A percentile compares a stretch with the other conserved stretches of the same genome.
Conservation (phyloP, 37 sponge, comb jelly and placozoan genomes). For the Diacarnus erythraeanus region DNA sequence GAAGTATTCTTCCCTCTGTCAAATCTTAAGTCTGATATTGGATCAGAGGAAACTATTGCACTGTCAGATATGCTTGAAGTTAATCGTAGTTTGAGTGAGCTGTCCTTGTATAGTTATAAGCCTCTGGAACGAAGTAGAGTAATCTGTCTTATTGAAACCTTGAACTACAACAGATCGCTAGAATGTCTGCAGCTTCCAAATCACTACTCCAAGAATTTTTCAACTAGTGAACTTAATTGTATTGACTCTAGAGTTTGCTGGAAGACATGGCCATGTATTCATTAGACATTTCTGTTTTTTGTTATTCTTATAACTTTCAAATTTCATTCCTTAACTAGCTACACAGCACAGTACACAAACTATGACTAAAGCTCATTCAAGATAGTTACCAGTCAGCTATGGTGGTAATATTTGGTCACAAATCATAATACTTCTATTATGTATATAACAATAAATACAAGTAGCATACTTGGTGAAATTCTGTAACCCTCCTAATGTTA, state of each 20-base stretch:
- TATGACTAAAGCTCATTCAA: too few relatives aligned
- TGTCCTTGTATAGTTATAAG: neutral
- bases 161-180: neutral
- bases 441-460: neutral
- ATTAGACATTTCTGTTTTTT: too few relatives aligned
- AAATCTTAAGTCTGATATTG: neutral
- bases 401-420: too few relatives aligned
- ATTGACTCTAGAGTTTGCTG: neutral
- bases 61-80: constrained; percentile 5
- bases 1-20: neutral
- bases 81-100: neutral
- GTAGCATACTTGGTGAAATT: too few relatives aligned
- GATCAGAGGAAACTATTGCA: neutral
- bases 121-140: neutral
- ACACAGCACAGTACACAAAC: too few relatives aligned
- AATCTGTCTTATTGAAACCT: neutral
- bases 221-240: neutral
- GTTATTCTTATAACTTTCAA: too few relatives aligned
- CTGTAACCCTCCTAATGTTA: too few relatives aligned
- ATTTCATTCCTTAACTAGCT: too few relatives aligned
- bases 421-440: neutral
- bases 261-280: neutral
- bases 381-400: too few relatives aligned
- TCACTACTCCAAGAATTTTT: neutral
- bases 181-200: neutral